Evolutionary conservation across 2,888 invertebrate genomes (phyloP).

Genomic region (Drosophila kanekoi): DNA sequence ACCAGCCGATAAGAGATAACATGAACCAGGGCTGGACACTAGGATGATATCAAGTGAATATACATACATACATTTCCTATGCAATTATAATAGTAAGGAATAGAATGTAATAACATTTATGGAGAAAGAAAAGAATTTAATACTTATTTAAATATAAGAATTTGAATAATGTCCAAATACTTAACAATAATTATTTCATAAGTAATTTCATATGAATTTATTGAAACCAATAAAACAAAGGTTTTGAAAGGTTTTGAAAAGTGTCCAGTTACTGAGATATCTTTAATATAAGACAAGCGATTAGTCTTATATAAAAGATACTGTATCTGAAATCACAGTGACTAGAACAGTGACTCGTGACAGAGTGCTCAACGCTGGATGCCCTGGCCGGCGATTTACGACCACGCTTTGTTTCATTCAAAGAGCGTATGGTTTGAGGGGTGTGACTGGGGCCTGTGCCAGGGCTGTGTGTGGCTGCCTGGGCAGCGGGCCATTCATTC

Average conservation of each 20-base stretch:
- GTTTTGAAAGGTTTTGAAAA: too few relatives aligned
- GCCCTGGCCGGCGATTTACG: slow-evolving; percentile 26
- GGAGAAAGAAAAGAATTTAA: too few relatives aligned
- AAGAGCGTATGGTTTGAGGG: slow-evolving; percentile 8
- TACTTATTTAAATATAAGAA: too few relatives aligned
- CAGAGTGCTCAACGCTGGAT: slow-evolving; percentile 9
- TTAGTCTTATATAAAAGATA: too few relatives aligned
- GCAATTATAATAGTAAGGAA: too few relatives aligned
- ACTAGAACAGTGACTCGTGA: slow-evolving; percentile 13
- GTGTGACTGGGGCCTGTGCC: not conserved
- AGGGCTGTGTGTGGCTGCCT: slow-evolving; percentile 4
- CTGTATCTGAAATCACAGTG: slow-evolving; percentile 26
- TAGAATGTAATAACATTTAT: too few relatives aligned
- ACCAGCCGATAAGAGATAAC: slow-evolving; percentile 13
- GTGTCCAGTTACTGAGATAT: not conserved
- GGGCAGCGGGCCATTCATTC: slow-evolving; percentile 39
- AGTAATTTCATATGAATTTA: not conserved
- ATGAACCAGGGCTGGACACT: slow-evolving; percentile 7
- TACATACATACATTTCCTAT: too few relatives aligned
- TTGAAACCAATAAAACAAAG: not conserved
- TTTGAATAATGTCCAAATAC: too few relatives aligned
- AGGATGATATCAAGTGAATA: not conserved
- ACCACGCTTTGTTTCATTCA: slow-evolving; percentile 48
- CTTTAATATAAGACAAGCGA: not conserved
- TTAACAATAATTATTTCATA: too few relatives aligned